phyloP scores from a whole-genome alignment of 1,140 invertebrate genomes.

The Stegodyphus mimosarum region DNA sequence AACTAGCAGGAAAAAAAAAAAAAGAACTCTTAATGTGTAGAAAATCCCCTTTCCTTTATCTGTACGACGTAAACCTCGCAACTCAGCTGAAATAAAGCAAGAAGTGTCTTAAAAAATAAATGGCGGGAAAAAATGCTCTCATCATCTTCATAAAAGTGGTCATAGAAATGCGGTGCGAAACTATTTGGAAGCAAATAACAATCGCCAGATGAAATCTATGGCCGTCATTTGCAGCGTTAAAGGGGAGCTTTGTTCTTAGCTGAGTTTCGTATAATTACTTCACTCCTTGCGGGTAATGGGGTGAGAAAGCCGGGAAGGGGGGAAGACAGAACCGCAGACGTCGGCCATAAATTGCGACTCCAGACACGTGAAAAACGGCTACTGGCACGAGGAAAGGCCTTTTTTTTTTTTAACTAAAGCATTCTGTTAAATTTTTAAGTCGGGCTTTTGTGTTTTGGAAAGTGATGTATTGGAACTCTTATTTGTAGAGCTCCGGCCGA shows the following conservation, averaged over 20 bases:
- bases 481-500: too few relatives aligned
- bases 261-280: constrained; percentile 9
- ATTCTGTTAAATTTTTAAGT: too few relatives aligned
- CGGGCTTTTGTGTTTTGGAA: too few relatives aligned
- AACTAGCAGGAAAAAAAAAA: too few relatives aligned
- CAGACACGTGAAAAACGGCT: background rate
- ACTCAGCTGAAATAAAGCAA: background rate
- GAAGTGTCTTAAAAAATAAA: background rate
- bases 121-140: background rate
- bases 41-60: background rate
- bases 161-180: constrained; percentile 6
- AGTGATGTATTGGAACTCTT: too few relatives aligned
- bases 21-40: background rate
- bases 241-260: background rate
- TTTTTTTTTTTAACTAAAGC: background rate
- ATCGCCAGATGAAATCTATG: constrained; percentile 9
- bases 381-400: background rate
- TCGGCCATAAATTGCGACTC: background rate
- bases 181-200: background rate
- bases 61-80: background rate
- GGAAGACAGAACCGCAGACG: background rate
- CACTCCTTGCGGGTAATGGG: background rate
- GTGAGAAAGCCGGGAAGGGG: background rate
- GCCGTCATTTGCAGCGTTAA: background rate
- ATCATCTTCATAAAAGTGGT: background rate